Conservation (phyloP, 2,113 vertebrate species). For the Pao palembangensis region DNA sequence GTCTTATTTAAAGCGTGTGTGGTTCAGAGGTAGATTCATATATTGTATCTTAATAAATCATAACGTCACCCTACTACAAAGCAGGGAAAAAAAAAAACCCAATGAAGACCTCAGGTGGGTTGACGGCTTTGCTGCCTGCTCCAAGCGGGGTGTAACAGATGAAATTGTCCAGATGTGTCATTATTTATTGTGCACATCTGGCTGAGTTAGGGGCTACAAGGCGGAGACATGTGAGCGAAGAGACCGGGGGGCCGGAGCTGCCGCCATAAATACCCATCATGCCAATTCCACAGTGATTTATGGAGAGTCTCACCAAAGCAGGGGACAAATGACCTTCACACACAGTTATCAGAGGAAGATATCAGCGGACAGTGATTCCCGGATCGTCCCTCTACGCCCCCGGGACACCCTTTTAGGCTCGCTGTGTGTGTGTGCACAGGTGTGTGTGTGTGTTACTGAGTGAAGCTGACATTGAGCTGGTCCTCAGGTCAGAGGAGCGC, state of each 20-base stretch:
- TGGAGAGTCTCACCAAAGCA: conserved; percentile 52
- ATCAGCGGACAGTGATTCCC: conserved; percentile 65
- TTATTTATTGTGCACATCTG: conserved; percentile 72
- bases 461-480: conserved; percentile 61
- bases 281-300: conserved; percentile 74
- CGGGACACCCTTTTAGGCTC: conserved; percentile 27
- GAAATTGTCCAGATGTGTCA: conserved; percentile 59
- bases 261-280: conserved; percentile 71
- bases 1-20: not conserved
- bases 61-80: conserved; percentile 21
- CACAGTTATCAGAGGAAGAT: conserved; percentile 69
- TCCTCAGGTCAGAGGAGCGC: conserved; percentile 41
- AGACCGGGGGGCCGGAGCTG: conserved; percentile 51
- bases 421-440: conserved; percentile 14
- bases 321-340: conserved; percentile 74
- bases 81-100: conserved; percentile 22
- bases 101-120: conserved; percentile 22
- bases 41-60: conserved; percentile 7
- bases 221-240: conserved; percentile 39
- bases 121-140: conserved; percentile 32
- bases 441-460: conserved; percentile 53
- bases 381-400: conserved; percentile 45
- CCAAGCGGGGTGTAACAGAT: conserved; percentile 59
- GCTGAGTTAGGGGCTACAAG: conserved; percentile 40
- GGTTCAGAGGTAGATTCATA: not conserved